Conservation (phyloP, 2,888 invertebrate species). For the Oegoconia quadripuncta region DNA sequence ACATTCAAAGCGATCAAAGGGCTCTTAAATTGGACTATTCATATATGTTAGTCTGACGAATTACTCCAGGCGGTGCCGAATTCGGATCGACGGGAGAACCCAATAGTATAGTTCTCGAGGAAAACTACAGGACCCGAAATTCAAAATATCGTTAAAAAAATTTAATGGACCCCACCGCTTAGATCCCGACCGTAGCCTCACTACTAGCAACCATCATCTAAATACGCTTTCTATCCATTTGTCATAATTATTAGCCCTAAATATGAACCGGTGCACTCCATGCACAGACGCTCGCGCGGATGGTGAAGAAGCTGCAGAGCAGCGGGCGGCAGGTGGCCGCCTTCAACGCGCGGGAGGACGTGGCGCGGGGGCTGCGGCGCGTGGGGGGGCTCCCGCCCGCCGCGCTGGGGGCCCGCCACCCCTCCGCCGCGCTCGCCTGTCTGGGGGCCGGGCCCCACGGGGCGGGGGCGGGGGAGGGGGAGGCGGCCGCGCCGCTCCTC, state of each 20-base stretch:
- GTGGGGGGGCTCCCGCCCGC: conserved; percentile 22
- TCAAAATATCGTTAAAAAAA: no score
- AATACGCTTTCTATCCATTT: background rate
- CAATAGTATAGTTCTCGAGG: no score
- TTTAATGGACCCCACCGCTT: no score
- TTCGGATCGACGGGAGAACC: no score
- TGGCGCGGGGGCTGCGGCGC: conserved; percentile 30
- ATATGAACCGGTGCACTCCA: background rate
- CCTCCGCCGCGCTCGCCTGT: conserved; percentile 9
- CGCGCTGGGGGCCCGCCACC: conserved; percentile 7
- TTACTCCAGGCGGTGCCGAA: no score
- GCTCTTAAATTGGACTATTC: no score
- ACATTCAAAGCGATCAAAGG: no score
- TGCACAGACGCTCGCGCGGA: conserved; percentile 77
- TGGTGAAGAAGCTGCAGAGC: conserved; percentile 75
- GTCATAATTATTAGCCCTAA: background rate
- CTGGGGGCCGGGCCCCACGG: conserved; percentile 1
- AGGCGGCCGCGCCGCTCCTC: background rate
- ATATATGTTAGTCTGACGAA: no score
- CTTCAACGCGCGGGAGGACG: conserved; percentile 46
- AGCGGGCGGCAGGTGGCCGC: conserved; percentile 73
- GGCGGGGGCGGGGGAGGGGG: background rate
- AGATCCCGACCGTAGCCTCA: no score
- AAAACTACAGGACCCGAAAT: no score
- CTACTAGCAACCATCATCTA: no score